These are phyloP conservation scores for Charadrius vociferus DNA, from an alignment of 2,113 vertebrate species.

Conservation along the genomic window DNA sequence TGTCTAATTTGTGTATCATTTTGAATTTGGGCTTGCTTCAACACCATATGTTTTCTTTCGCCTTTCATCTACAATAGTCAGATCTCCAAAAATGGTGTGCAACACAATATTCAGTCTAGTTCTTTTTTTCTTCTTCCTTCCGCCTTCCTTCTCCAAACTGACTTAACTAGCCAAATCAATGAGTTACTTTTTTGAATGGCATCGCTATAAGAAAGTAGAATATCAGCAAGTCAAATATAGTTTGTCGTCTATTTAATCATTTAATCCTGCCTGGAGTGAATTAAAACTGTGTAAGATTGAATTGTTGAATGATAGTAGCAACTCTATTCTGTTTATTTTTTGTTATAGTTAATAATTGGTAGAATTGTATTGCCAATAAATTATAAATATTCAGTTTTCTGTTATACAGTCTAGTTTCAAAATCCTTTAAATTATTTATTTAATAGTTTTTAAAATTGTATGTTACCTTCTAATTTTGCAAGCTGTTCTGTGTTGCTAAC, in stretches of 20 bases:
- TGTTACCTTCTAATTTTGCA: background rate
- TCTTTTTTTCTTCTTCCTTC: background rate
- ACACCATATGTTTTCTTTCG: background rate
- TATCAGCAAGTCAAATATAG: background rate
- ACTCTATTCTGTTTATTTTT: background rate
- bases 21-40: background rate
- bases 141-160: background rate
- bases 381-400: background rate
- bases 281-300: background rate
- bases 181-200: background rate
- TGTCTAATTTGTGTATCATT: background rate
- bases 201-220: background rate
- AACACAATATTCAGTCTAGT: background rate
- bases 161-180: background rate
- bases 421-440: background rate
- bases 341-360: background rate
- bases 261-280: too few relatives aligned
- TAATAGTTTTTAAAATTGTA: background rate
- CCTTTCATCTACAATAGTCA: background rate
- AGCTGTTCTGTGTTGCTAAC: background rate
- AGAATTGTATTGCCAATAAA: background rate
- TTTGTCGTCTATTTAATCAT: background rate
- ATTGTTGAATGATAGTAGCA: background rate
- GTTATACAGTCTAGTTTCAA: background rate
- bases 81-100: background rate